A percentile compares a stretch with the other conserved stretches of the same genome.
These are phyloP conservation scores for Laticauda laticaudata DNA, from an alignment of 2,113 vertebrate genomes.

Conservation along the genomic window DNA sequence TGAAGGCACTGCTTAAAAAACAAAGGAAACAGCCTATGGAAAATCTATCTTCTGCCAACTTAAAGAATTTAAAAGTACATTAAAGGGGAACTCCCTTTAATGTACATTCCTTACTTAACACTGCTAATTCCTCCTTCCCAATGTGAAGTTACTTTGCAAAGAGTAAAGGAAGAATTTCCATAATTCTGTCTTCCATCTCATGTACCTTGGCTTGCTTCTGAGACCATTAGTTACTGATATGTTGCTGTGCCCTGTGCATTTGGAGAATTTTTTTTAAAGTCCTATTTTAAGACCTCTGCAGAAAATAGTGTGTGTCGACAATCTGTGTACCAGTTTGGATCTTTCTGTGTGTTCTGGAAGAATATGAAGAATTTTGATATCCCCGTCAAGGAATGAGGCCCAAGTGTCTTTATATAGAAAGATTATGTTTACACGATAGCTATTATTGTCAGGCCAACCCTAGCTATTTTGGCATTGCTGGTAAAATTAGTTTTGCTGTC, in stretches of 20 bases:
- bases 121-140: neutral
- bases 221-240: neutral
- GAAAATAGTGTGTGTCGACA: neutral
- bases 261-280: neutral
- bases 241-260: neutral
- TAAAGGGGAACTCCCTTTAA: neutral
- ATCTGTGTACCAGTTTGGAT: neutral
- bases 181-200: neutral
- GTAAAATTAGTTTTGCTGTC: slow-evolving; percentile 29
- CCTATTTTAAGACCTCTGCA: neutral
- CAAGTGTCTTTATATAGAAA: slow-evolving; percentile 16
- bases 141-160: neutral
- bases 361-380: slow-evolving; percentile 20
- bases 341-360: neutral
- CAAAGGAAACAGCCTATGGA: neutral
- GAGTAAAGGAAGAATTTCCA: neutral
- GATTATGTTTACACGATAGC: slow-evolving; percentile 9
- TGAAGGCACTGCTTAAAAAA: neutral
- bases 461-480: slow-evolving; percentile 30
- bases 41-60: neutral
- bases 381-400: neutral
- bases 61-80: neutral
- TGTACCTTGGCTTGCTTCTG: neutral
- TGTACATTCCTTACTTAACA: neutral
- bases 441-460: slow-evolving; percentile 23